phyloP scores from a whole-genome alignment of 1,140 invertebrate species.

The Alviniconcha marisindica region DNA sequence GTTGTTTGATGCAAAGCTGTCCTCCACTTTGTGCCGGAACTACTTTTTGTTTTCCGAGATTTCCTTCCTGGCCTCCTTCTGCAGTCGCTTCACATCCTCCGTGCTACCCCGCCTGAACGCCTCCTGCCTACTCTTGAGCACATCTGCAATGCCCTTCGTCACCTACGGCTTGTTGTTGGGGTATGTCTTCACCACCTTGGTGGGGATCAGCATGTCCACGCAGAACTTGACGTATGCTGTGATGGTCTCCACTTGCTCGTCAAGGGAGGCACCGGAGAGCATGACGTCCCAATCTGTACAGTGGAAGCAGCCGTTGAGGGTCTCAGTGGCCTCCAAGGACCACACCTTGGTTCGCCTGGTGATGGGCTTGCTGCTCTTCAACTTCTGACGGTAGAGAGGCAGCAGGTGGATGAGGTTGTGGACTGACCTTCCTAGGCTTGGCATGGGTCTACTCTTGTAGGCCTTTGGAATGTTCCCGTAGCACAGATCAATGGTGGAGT shows the following conservation, averaged over 20 bases:
- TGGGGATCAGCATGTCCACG: neutral
- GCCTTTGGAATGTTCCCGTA: constrained; percentile 33
- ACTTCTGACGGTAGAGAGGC: neutral
- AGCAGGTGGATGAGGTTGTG: constrained; percentile 28
- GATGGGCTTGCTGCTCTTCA: constrained; percentile 24
- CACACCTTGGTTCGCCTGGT: neutral
- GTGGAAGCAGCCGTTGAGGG: constrained; percentile 11
- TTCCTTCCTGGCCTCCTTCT: neutral
- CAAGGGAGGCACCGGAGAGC: neutral
- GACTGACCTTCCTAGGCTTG: neutral
- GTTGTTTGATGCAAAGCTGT: neutral
- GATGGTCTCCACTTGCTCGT: constrained; percentile 20
- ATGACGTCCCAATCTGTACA: constrained; percentile 26
- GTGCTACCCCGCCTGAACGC: neutral
- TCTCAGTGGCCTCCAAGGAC: neutral
- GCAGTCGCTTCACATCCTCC: neutral
- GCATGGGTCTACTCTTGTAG: neutral
- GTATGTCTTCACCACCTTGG: neutral
- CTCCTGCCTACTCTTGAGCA: constrained; percentile 14
- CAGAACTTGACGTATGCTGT: constrained; percentile 19
- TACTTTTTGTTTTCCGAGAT: neutral
- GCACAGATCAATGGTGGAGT: constrained; percentile 29
- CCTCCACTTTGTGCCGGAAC: neutral
- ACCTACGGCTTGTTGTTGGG: constrained; percentile 27
- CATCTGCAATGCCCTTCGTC: neutral